Evolutionary conservation across 2,888 invertebrate species (phyloP), one percentile per base, ranked within the genome.

Genomic region (Caenorhabditis sp.): DNA sequence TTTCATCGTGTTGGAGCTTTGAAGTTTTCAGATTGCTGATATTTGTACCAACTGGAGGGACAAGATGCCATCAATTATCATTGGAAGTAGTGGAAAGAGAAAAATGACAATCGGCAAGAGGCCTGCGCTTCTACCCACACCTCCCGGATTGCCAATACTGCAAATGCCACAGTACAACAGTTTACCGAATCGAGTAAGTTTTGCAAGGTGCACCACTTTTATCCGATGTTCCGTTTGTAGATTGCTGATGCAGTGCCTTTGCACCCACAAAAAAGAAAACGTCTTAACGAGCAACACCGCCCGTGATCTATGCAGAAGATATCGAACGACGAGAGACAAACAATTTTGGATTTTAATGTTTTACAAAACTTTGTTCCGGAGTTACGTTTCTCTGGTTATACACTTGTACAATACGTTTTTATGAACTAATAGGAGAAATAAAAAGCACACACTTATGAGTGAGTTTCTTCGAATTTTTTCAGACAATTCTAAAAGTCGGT

Each of bases 191-290:
- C 22, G 60, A 65, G 51, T 28, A 9, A 32, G 20, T 61, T 40
- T 24, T 15, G 15, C 13, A 61, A 2, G 40, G 3, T 18, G 40
- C 40, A 40, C 22, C 2, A 4, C 24, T n/a, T 35, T 40, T 40
- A 32, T 5, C 11, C 4, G 26, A n/a, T n/a, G n/a, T n/a, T 51
- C 55, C 13, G 26, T 11, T 40, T 56, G 2, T 28, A 47, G 47
- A 56, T 55, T 11, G 68, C 68, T 18, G 56, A 68, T 22, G 28
- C 55, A 6, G 56, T n/a, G 9, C 67, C 55, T 2, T 28, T 2
- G 8, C 51, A 26, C 2, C 28, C 55, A 28, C n/a, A 18, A 28
- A 55, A 55, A n/a, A 28, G 28, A 55, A 13, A 1, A 6, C 55
- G 55, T 1, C 26, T 2, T 1, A 55, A 55, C 1, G 9, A 55